A percentile compares a stretch with the other conserved stretches of the same genome.
Evolutionary conservation across 2,113 vertebrate genomes (phyloP).

Genomic region (Catagonus wagneri): DNA sequence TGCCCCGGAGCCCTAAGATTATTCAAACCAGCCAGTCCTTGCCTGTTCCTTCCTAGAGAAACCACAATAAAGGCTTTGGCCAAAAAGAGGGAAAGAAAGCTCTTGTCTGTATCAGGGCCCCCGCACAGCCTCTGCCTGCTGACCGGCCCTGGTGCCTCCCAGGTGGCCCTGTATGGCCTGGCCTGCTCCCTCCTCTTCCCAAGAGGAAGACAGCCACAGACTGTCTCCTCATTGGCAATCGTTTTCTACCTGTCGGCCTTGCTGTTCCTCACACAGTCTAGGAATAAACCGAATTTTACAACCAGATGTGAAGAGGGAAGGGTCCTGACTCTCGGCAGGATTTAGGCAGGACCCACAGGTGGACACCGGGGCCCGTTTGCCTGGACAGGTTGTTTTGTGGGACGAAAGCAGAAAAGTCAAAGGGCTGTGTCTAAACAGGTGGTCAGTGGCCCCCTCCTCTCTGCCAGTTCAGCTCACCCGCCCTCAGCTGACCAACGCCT

Average conservation of each 20-base stretch:
- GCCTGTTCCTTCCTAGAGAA: not conserved
- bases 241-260: not conserved
- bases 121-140: not conserved
- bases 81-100: not conserved
- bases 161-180: accelerated
- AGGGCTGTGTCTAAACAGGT: not conserved
- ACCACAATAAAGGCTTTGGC: not conserved
- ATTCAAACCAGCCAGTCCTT: not conserved
- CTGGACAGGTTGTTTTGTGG: not conserved
- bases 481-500: not conserved
- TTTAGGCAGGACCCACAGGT: not conserved
- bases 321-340: not conserved
- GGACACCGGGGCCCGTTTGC: not conserved
- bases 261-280: not conserved
- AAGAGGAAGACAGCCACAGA: not conserved
- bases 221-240: not conserved
- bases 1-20: not conserved
- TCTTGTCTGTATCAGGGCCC: not conserved
- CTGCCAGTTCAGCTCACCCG: not conserved
- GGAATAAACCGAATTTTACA: not conserved
- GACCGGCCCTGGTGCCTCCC: not conserved
- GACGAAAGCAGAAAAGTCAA: not conserved
- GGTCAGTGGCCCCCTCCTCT: accelerated
- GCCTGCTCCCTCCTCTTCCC: not conserved
- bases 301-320: not conserved